Conservation (phyloP, 2,888 invertebrate species). For the Acanthosepion pharaonis region DNA sequence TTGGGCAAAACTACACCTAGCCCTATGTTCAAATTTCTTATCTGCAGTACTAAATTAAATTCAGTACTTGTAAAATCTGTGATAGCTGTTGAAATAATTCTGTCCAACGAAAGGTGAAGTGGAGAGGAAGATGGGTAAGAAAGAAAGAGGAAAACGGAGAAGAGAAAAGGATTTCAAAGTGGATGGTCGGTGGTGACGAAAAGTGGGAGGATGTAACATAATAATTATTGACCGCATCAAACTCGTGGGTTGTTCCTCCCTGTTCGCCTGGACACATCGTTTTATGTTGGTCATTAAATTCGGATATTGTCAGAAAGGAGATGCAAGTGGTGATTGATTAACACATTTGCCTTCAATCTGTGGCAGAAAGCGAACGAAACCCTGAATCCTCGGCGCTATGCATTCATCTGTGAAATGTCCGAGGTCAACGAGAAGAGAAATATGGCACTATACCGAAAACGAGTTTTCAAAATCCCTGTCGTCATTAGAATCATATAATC, state of each 20-base stretch:
- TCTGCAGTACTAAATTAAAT: too few relatives aligned
- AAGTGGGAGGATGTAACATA: background rate
- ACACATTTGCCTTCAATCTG: background rate
- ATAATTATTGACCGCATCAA: background rate
- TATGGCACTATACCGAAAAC: background rate
- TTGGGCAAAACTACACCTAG: too few relatives aligned
- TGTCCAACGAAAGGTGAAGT: background rate
- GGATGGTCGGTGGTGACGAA: background rate
- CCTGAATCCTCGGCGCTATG: background rate
- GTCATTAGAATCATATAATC: too few relatives aligned
- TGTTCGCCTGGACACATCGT: background rate
- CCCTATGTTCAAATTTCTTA: too few relatives aligned
- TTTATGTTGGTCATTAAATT: slow-evolving; percentile 12
- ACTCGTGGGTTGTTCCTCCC: background rate
- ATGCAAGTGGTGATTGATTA: background rate
- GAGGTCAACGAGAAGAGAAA: background rate
- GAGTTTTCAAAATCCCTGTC: too few relatives aligned
- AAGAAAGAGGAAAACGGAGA: background rate
- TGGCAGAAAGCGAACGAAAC: background rate
- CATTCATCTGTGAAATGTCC: background rate
- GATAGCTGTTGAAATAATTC: background rate
- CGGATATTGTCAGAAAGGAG: background rate
- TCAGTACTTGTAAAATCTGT: background rate
- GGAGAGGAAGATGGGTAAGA: background rate
- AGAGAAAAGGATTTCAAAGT: background rate